Evolutionary conservation across 2,797 vertebrate species (phyloP), one percentile per base, ranked within the genome.

Genomic region (Artibeus lituratus): DNA sequence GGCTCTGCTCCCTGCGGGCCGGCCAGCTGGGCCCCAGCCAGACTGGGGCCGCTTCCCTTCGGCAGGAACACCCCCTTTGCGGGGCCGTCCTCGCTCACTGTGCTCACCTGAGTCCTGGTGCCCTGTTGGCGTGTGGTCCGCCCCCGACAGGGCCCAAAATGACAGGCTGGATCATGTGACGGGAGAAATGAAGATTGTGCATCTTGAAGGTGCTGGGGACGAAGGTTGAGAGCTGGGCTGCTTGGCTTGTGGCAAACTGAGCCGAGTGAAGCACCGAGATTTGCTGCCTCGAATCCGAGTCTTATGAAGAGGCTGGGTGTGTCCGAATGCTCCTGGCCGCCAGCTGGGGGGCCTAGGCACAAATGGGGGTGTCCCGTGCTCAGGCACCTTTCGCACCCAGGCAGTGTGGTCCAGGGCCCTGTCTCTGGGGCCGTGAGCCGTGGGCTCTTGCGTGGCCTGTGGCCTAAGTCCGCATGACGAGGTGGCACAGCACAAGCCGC

Each of bases 401-500:
- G 35, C 37, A n/a, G 78, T 35, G 69, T 69, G 32, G 59, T 88
- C 69, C n/a, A 16, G 53, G 74, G 57, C 74, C 29, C 12, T 12
- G 10, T 93, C 94, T 94, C 73, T 11, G 67, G 82, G 82, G 74
- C 94, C 57, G 32, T 51, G 84, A 82, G 70, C 70, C 49, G 47
- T 29, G 76, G 82, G 62, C 32, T 11, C 42, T 44, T 53, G 89
- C 84, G 90, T 92, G 95, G 90, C 95, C 74, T 24, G 82, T 67
- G 94, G 67, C 96, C 78, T 90, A 78, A 90, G 94, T 87, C 80
- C 44, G 72, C 16, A 59, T 78, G 72, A 95, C 49, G 77, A 21
- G 76, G 87, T 86, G 87, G 35, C 76, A 73, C 47, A 67, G 90
- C 91, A 76, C 94, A 95, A 91, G 92, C 96, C 95, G 95, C 83